These are phyloP conservation scores for Spea multiplicata DNA, from an alignment of 2,113 vertebrate genomes.

Conservation along the genomic window DNA sequence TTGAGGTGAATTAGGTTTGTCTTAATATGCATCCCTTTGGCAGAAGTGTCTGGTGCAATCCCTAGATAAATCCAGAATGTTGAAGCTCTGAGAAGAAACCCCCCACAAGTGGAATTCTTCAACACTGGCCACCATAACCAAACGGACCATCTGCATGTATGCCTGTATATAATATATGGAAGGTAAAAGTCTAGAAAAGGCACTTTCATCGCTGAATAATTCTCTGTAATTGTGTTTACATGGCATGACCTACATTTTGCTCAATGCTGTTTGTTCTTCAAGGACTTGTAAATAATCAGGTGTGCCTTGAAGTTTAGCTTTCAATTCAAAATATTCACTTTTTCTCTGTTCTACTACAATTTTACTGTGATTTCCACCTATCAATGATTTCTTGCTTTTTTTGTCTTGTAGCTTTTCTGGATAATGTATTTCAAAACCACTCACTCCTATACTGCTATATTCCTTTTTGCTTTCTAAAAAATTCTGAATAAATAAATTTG, in stretches of 20 bases:
- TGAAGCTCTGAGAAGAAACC: constrained; percentile 67
- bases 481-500: constrained; percentile 94
- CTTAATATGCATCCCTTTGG: constrained; percentile 76
- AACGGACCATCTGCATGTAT: constrained; percentile 78
- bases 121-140: constrained; percentile 64
- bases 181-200: constrained; percentile 85
- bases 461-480: constrained; percentile 94
- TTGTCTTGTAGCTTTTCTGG: constrained; percentile 95
- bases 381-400: constrained; percentile 93
- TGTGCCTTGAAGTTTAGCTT: constrained; percentile 94
- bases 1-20: constrained; percentile 76
- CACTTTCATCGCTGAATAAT: constrained; percentile 91
- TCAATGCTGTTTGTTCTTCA: constrained; percentile 96
- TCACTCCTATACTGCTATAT: constrained; percentile 96
- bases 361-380: constrained; percentile 97
- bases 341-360: constrained; percentile 97
- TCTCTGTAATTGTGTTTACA: constrained; percentile 69
- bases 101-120: constrained; percentile 64
- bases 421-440: constrained; percentile 94
- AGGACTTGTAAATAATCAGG: constrained; percentile 98
- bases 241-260: constrained; percentile 80
- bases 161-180: constrained; percentile 92
- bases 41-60: constrained; percentile 73
- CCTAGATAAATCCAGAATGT: constrained; percentile 69
- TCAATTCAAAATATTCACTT: constrained; percentile 97